Evolutionary conservation across 2,797 vertebrate species (phyloP).

Genomic region (Bucorvus abyssinicus): DNA sequence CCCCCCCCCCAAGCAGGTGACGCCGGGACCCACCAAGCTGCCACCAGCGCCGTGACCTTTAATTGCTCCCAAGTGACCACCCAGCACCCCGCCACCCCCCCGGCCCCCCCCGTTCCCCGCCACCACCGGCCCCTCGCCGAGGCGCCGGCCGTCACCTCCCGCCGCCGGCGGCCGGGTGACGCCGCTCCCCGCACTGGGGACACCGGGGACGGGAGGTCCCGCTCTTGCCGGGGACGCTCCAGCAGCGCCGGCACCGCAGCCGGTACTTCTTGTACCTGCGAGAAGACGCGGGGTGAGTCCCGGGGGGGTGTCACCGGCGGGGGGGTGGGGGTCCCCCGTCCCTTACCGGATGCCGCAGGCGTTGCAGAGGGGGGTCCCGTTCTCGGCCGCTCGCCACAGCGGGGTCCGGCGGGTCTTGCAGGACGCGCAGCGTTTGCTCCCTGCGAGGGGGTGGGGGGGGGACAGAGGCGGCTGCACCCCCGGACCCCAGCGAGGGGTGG

Average conservation of each 20-base stretch:
- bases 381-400: slow-evolving; percentile 90
- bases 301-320: not conserved
- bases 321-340: not conserved
- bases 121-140: not conserved
- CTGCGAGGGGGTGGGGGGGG: slow-evolving; percentile 48
- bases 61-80: not conserved
- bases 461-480: not conserved
- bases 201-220: slow-evolving; percentile 79
- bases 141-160: not conserved
- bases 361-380: slow-evolving; percentile 92
- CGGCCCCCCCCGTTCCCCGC: not conserved
- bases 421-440: slow-evolving; percentile 84
- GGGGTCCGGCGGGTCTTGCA: slow-evolving; percentile 89
- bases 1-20: no score
- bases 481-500: no score
- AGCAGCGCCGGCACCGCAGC: slow-evolving; percentile 86
- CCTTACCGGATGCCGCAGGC: slow-evolving; percentile 92
- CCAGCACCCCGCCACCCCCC: not conserved
- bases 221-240: slow-evolving; percentile 89
- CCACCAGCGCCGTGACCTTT: no score
- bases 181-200: slow-evolving; percentile 80
- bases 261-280: no score
- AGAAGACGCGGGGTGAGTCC: no score
- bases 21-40: no score
- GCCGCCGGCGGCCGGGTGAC: not conserved